These are phyloP conservation scores for Reticulitermes lucifugus DNA, from an alignment of 2,888 invertebrate genomes.

Conservation along the genomic window DNA sequence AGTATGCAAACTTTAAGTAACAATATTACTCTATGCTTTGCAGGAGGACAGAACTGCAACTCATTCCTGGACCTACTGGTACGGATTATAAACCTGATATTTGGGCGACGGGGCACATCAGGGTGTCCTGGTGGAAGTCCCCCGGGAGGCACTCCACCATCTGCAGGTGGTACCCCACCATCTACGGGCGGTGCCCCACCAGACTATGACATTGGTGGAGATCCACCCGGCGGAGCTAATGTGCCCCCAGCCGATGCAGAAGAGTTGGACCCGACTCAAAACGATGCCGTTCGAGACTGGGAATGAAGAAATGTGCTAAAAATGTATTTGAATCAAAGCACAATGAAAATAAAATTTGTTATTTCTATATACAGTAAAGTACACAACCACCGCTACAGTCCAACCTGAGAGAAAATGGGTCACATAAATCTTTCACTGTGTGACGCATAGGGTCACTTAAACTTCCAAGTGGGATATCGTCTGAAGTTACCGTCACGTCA, in stretches of 20 bases:
- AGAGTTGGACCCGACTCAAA: background rate
- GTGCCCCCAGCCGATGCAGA: background rate
- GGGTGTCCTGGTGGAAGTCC: background rate
- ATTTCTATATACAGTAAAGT: too few species aligned
- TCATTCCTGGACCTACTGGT: background rate
- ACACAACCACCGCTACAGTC: too few species aligned
- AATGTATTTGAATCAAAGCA: too few species aligned
- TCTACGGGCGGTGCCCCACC: background rate
- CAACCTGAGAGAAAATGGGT: too few species aligned
- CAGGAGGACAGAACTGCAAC: conserved; percentile 3
- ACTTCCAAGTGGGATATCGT: too few species aligned
- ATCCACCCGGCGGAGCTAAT: background rate
- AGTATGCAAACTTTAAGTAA: too few species aligned
- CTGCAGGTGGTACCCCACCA: background rate
- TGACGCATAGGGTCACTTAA: too few species aligned
- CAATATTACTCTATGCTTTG: background rate
- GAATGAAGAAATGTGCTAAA: background rate
- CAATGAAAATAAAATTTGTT: too few species aligned
- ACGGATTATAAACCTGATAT: background rate
- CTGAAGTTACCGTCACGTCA: too few species aligned
- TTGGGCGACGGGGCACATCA: background rate
- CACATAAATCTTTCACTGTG: too few species aligned
- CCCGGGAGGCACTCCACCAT: background rate
- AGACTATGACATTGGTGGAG: background rate
- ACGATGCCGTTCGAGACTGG: conserved; percentile 21